Conservation (phyloP, 64 coral and sea anemone species). For the Actinia equina region DNA sequence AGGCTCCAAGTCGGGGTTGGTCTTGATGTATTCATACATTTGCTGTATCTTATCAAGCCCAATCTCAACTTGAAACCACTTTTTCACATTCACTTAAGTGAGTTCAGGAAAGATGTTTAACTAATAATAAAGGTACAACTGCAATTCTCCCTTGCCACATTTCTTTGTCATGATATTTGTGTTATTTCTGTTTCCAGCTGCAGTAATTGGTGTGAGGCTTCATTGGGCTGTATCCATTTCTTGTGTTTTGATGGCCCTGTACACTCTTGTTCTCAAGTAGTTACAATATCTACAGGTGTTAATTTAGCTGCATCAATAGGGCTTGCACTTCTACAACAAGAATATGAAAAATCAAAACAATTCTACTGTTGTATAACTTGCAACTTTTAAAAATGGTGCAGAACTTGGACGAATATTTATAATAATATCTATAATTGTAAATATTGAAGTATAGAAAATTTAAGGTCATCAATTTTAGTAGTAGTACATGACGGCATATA, state of each 20-base stretch:
- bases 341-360: neutral
- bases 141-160: too few relatives aligned
- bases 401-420: conserved; percentile 9
- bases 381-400: neutral
- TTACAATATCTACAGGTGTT: neutral
- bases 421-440: neutral
- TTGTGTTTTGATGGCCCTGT: conserved; percentile 78
- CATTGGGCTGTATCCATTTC: conserved; percentile 89
- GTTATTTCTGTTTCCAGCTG: conserved; percentile 68
- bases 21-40: too few relatives aligned
- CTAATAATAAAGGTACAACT: too few relatives aligned
- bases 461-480: neutral
- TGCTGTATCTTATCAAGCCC: too few relatives aligned
- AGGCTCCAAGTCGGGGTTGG: too few relatives aligned
- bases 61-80: too few relatives aligned
- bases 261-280: conserved; percentile 80
- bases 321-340: neutral
- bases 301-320: neutral
- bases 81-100: too few relatives aligned
- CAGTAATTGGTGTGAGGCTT: conserved; percentile 93
- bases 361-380: neutral
- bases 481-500: too few relatives aligned
- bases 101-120: too few relatives aligned
- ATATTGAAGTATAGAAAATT: neutral
- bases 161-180: conserved; percentile 36